Evolutionary conservation across 2,113 vertebrate genomes (phyloP).

Genomic region (Rhinolophus ferrumequinum): DNA sequence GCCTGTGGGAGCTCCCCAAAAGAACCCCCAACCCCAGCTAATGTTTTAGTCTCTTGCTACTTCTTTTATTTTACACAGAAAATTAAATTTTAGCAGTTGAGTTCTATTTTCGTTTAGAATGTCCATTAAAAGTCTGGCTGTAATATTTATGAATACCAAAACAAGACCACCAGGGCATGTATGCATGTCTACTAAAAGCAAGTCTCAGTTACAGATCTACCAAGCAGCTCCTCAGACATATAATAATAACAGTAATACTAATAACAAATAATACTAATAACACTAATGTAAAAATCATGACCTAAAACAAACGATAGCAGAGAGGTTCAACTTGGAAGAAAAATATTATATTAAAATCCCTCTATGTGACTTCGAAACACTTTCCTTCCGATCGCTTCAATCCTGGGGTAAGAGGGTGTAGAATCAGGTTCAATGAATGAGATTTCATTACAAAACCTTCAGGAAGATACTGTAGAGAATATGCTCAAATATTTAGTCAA

Average conservation of each 20-base stretch:
- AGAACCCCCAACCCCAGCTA: background rate
- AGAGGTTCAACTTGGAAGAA: background rate
- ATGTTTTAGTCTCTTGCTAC: slow-evolving; percentile 35
- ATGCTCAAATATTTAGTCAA: background rate
- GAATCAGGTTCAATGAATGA: background rate
- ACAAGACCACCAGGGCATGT: slow-evolving; percentile 84
- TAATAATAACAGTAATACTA: background rate
- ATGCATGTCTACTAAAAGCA: slow-evolving; percentile 72
- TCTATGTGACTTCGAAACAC: background rate
- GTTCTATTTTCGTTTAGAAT: slow-evolving; percentile 84
- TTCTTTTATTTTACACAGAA: slow-evolving; percentile 80
- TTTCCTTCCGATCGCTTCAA: background rate
- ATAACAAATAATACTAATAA: background rate
- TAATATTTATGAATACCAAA: slow-evolving; percentile 89
- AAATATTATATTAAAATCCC: background rate
- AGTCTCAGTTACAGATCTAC: slow-evolving; percentile 79
- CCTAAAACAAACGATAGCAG: background rate
- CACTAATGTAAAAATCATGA: slow-evolving; percentile 28
- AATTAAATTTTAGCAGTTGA: slow-evolving; percentile 83
- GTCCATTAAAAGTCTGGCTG: slow-evolving; percentile 84
- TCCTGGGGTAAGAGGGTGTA: background rate
- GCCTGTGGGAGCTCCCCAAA: slow-evolving; percentile 1
- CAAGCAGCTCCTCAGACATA: slow-evolving; percentile 52
- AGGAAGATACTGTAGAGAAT: background rate
- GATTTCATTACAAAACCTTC: background rate